Evolutionary conservation across 1,140 invertebrate genomes (phyloP).

Genomic region (Physella acuta): DNA sequence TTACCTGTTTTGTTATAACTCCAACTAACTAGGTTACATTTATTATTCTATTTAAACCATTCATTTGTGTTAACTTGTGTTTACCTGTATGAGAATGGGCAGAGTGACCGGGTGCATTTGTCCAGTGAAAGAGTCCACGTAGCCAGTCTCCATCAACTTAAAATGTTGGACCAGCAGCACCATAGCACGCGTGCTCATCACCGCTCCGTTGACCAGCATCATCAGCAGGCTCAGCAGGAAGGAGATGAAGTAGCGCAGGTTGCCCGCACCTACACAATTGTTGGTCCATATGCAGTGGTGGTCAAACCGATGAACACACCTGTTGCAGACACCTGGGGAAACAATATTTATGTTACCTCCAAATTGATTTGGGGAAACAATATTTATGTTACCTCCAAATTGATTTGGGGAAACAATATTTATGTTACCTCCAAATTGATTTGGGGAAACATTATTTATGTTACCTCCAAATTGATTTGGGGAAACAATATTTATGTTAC

Average conservation of each 20-base stretch:
- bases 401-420: no score
- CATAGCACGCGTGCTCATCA: slow-evolving; percentile 36
- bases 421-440: no score
- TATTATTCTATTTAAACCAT: no score
- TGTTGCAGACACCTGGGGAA: slow-evolving; percentile 53
- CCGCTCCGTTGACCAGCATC: slow-evolving; percentile 48
- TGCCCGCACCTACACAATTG: slow-evolving; percentile 56
- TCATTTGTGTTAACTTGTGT: no score
- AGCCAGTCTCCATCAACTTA: slow-evolving; percentile 42
- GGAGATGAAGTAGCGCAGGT: slow-evolving; percentile 53
- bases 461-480: no score
- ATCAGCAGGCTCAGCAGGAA: slow-evolving; percentile 50
- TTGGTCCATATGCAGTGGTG: slow-evolving; percentile 61
- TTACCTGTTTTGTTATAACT: no score
- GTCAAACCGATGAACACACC: slow-evolving; percentile 59
- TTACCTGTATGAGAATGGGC: slow-evolving; percentile 48
- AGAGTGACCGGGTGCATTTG: slow-evolving; percentile 41
- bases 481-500: no score
- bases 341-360: no score
- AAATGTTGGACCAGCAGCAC: slow-evolving; percentile 35
- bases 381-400: no score
- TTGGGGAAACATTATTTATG: no score
- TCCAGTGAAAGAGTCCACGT: slow-evolving; percentile 40
- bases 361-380: no score
- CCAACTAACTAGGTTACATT: no score